Percentiles rank a stretch among this genome's conserved stretches.
Conservation (phyloP, 2,888 invertebrate species). For the Sussaba pulchella region DNA sequence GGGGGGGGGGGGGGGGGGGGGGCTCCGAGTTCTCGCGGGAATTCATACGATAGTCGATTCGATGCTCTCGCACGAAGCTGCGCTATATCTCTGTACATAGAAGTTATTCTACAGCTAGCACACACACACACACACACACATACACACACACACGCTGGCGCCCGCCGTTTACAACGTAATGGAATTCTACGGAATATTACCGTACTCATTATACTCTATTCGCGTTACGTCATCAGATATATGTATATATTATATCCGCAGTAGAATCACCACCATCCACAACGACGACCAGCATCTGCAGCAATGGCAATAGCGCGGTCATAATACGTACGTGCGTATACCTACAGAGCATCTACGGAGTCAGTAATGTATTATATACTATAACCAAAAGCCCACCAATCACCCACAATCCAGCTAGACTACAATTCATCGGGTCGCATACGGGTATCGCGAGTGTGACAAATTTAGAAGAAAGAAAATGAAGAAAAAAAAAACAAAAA, state of each 20-base stretch:
- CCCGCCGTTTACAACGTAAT: conserved; percentile 73
- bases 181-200: conserved; percentile 78
- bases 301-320: conserved; percentile 36
- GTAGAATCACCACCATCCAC: neutral
- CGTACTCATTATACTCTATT: conserved; percentile 74
- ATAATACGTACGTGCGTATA: conserved; percentile 35
- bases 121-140: no score
- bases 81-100: no score
- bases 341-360: no score
- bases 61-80: conserved; percentile 4
- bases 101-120: no score
- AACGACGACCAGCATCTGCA: neutral
- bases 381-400: conserved; percentile 24
- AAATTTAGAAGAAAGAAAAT: conserved; percentile 27
- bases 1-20: no score
- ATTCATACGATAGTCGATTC: conserved; percentile 33
- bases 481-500: no score
- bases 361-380: neutral
- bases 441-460: conserved; percentile 2
- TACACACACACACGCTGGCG: conserved; percentile 13
- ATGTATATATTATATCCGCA: conserved; percentile 48
- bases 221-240: conserved; percentile 54
- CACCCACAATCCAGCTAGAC: conserved; percentile 25
- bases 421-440: conserved; percentile 41
- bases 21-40: conserved; percentile 21